Percentiles rank a stretch among this genome's conserved stretches.
Evolutionary conservation across 2,113 vertebrate species (phyloP).

Genomic region (Vireo altiloquus): DNA sequence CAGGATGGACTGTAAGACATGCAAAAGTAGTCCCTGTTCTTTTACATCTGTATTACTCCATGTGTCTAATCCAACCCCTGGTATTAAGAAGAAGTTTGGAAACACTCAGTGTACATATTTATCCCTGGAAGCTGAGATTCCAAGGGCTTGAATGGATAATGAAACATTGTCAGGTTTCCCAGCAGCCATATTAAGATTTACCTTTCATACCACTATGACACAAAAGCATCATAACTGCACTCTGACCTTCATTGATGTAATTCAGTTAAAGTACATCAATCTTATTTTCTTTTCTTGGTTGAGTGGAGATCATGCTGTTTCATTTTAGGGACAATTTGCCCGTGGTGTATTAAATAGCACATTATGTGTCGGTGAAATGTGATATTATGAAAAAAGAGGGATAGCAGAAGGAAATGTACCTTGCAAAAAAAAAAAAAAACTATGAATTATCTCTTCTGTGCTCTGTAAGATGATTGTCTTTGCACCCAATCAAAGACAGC

Average conservation of each 20-base stretch:
- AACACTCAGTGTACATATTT: background rate
- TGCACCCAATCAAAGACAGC: background rate
- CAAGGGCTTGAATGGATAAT: background rate
- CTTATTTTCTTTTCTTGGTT: constrained; percentile 28
- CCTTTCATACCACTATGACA: background rate
- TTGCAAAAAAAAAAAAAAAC: background rate
- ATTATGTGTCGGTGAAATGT: background rate
- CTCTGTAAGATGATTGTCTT: background rate
- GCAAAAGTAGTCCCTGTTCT: background rate
- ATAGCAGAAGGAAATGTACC: background rate
- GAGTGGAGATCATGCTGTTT: constrained; percentile 34
- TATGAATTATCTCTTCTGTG: background rate
- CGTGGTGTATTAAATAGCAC: constrained; percentile 22
- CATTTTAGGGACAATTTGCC: constrained; percentile 53
- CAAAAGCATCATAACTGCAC: constrained; percentile 8
- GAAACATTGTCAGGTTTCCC: background rate
- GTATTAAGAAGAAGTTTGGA: background rate
- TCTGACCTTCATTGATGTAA: constrained; percentile 42
- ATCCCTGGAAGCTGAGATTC: background rate
- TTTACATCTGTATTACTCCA: background rate
- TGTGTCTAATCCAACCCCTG: background rate
- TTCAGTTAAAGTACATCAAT: constrained; percentile 36
- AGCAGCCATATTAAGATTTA: background rate
- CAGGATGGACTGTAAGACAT: background rate
- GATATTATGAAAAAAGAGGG: background rate